These are phyloP conservation scores for Drosophila tani DNA, from an alignment of 1,140 invertebrate species.

Conservation along the genomic window DNA sequence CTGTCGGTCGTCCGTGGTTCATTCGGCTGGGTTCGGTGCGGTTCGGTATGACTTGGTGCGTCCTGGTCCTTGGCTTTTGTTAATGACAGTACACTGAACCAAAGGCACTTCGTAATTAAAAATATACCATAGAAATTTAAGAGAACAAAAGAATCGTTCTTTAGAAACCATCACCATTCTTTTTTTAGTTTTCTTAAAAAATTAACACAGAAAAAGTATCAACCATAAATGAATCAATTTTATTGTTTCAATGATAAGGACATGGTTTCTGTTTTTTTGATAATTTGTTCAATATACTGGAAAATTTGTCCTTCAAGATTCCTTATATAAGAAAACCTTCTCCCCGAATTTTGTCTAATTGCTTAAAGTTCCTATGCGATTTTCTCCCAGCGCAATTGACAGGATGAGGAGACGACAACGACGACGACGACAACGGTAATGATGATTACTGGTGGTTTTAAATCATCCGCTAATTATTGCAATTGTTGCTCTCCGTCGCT, in stretches of 20 bases:
- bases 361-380: background rate
- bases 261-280: too few species aligned
- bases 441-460: conserved; percentile 83
- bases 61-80: conserved; percentile 53
- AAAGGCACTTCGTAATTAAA: background rate
- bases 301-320: too few species aligned
- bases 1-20: conserved; percentile 36
- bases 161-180: too few species aligned
- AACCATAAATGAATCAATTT: too few species aligned
- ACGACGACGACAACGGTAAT: conserved; percentile 71
- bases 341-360: background rate
- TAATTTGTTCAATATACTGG: too few species aligned
- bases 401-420: conserved; percentile 16
- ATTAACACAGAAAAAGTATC: too few species aligned
- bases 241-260: too few species aligned
- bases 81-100: conserved; percentile 55
- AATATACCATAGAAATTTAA: too few species aligned
- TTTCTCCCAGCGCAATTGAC: conserved; percentile 7
- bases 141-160: background rate
- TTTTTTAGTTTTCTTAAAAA: too few species aligned
- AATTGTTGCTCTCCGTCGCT: conserved; percentile 66
- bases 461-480: conserved; percentile 83
- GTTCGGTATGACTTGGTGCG: conserved; percentile 16
- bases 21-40: conserved; percentile 9
- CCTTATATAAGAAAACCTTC: too few species aligned